Base-by-base conservation (phyloP, 2,797 vertebrate species). In the Decapterus maruadsi region DNA sequence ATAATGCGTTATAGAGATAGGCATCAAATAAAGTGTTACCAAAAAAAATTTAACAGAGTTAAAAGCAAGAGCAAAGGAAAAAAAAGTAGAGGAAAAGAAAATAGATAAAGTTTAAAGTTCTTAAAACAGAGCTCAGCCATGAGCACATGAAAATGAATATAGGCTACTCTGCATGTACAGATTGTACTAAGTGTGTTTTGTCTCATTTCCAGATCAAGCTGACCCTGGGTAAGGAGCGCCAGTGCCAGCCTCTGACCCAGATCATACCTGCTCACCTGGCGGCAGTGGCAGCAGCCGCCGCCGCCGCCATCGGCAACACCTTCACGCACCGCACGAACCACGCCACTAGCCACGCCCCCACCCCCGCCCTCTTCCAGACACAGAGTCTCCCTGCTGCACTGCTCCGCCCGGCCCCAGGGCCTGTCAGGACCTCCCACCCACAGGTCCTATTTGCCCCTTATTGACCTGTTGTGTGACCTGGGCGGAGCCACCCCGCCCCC, bases 381-480 rank as follows among this genome's bases (percentile, higher is more conserved):
- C 96, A 97, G 46, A 93, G 95, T 42, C 96, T 98, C 77, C 93
- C 96, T 19, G 91, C 96, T 3, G 95, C 97, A 1, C 94, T 99
- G 82, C 97, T 99, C 66, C 95, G 97, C 82, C 96, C 97, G 12
- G 96, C 97, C 76, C 98, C 98, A 0, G 98, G 98, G 80, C 98
- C 98, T 81, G 95, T 99, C 93, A 95, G 98, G 95, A 99, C 97
- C 93, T 88, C 97, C 89, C 98, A 99, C 80, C 95, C 97, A 4
- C 96, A 97, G 5, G 93, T 99, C 93, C 96, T 99, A 70, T 99
- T 99, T 85, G 95, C 98, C 90, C 98, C 98, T 8, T 95, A 95
- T 36, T 95, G 93, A 95, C 87, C 80, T 22, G 43, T 61, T 38
- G 43, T 61, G 38, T 43, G 84, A 84, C 68, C 67, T 22, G 16